Percentiles rank a stretch among this genome's conserved stretches.
phyloP scores from a whole-genome alignment of 2,797 vertebrate genomes.

The Melanotaenia nigrans region DNA sequence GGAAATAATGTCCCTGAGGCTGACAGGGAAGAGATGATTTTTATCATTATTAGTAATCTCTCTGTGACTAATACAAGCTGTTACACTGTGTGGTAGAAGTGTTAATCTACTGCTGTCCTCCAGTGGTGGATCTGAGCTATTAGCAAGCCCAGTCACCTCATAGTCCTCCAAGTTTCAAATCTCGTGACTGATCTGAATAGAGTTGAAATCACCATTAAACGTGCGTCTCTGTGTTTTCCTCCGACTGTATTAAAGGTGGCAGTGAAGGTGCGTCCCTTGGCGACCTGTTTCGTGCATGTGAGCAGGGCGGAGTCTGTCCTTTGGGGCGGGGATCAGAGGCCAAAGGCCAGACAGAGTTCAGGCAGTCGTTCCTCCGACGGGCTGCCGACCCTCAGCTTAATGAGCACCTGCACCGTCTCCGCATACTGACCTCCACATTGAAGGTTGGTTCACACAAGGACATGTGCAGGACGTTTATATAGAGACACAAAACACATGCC shows the following conservation, averaged over 20 bases:
- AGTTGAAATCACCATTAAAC: slow-evolving; percentile 1
- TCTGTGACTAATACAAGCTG: slow-evolving; percentile 21
- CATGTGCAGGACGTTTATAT: background rate
- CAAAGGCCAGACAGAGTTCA: slow-evolving; percentile 86
- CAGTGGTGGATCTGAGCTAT: slow-evolving; percentile 39
- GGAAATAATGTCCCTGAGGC: slow-evolving; percentile 22
- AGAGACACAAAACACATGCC: background rate
- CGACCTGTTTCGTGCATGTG: slow-evolving; percentile 94
- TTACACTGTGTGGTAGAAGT: background rate
- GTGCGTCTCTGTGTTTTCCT: slow-evolving; percentile 3
- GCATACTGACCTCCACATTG: slow-evolving; percentile 97
- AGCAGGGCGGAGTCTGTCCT: slow-evolving; percentile 93
- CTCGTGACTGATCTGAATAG: background rate
- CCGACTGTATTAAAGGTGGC: slow-evolving; percentile 60
- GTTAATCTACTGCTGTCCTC: slow-evolving; percentile 51
- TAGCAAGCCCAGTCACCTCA: slow-evolving; percentile 3
- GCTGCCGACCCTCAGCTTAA: slow-evolving; percentile 96
- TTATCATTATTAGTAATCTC: slow-evolving; percentile 26
- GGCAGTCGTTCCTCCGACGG: slow-evolving; percentile 92
- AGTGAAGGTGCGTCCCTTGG: slow-evolving; percentile 90
- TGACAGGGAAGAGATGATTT: slow-evolving; percentile 10
- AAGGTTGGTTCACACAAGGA: slow-evolving; percentile 84
- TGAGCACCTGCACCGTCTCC: slow-evolving; percentile 94
- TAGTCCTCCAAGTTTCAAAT: background rate
- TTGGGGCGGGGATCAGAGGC: slow-evolving; percentile 80